phyloP scores from a whole-genome alignment of 2,888 invertebrate genomes.

The Eustalomyia histrio region DNA sequence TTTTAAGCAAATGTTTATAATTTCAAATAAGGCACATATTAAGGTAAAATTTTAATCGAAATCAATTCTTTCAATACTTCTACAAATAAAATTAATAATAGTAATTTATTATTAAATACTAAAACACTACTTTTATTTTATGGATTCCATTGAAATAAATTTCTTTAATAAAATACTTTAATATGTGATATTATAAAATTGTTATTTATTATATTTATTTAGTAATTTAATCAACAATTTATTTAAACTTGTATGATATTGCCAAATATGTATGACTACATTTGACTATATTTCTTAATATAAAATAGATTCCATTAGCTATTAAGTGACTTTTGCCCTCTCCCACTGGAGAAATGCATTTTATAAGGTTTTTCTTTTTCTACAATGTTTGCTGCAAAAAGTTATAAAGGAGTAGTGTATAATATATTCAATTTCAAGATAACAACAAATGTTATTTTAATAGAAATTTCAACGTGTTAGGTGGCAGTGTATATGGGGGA shows the following conservation, averaged over 20 bases:
- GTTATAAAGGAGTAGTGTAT: constrained; percentile 7
- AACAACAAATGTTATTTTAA: constrained; percentile 61
- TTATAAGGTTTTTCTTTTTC: constrained; percentile 9
- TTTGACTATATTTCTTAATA: constrained; percentile 38
- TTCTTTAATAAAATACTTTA: no score
- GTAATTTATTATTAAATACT: no score
- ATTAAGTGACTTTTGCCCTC: constrained; percentile 61
- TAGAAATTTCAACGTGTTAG: constrained; percentile 54
- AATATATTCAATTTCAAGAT: constrained; percentile 55
- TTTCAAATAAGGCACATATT: no score
- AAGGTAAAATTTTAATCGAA: no score
- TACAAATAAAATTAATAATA: no score
- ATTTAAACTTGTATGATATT: constrained; percentile 28
- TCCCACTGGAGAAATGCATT: constrained; percentile 48
- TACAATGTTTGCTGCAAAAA: constrained; percentile 3
- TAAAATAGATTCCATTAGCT: constrained; percentile 61
- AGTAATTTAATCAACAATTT: constrained; percentile 24
- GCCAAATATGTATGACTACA: constrained; percentile 14
- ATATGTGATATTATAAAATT: no score
- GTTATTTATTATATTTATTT: not conserved
- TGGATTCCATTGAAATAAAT: no score
- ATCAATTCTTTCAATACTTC: no score
- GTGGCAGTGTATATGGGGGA: constrained; percentile 11
- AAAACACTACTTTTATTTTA: no score
- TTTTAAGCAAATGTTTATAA: no score